These are phyloP conservation scores for Tachystola acroxantha DNA, from an alignment of 2,888 invertebrate species.

Conservation along the genomic window DNA sequence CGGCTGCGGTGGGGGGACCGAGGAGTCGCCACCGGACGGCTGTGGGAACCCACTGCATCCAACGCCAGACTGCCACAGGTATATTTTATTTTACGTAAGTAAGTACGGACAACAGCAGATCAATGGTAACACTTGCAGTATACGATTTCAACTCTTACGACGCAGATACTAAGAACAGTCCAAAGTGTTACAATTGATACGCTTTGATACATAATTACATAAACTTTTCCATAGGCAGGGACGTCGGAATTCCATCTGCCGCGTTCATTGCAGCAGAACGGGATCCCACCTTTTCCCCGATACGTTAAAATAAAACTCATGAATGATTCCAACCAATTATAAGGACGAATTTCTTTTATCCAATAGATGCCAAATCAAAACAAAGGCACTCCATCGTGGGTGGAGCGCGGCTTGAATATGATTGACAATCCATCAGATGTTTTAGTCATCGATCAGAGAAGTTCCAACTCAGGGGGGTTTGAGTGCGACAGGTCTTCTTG, in stretches of 20 bases:
- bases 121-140: too few relatives aligned
- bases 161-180: too few relatives aligned
- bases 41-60: slow-evolving; percentile 81
- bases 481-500: slow-evolving; percentile 66
- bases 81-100: slow-evolving; percentile 3
- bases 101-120: too few relatives aligned
- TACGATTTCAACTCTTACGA: too few relatives aligned
- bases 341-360: background rate
- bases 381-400: slow-evolving; percentile 76
- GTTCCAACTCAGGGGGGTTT: slow-evolving; percentile 56
- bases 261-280: too few relatives aligned
- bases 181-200: too few relatives aligned
- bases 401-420: slow-evolving; percentile 76
- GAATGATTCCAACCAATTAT: too few relatives aligned
- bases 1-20: slow-evolving; percentile 87
- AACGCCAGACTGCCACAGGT: slow-evolving; percentile 71
- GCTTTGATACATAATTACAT: too few relatives aligned
- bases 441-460: slow-evolving; percentile 77
- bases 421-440: slow-evolving; percentile 73
- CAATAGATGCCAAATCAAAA: slow-evolving; percentile 67
- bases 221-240: too few relatives aligned
- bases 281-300: too few relatives aligned
- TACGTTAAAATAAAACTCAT: too few relatives aligned
- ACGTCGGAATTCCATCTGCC: too few relatives aligned
- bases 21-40: slow-evolving; percentile 81